These are phyloP conservation scores for Podilymbus podiceps DNA, from an alignment of 2,113 vertebrate species.

Conservation along the genomic window DNA sequence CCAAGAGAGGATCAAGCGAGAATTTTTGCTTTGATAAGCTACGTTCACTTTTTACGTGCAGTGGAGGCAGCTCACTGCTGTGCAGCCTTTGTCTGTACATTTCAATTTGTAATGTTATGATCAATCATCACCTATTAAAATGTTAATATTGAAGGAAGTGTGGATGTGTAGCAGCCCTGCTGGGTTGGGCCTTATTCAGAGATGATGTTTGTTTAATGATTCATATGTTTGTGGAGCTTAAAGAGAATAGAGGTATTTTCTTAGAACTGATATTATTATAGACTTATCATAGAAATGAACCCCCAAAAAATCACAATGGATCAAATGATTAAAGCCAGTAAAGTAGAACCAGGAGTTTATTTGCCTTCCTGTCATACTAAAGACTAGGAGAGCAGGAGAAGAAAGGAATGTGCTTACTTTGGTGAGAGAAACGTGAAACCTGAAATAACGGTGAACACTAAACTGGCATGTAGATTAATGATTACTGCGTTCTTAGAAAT, in stretches of 20 bases:
- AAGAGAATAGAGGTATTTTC: neutral
- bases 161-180: neutral
- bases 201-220: constrained; percentile 23
- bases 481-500: neutral
- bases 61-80: neutral
- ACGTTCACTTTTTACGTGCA: neutral
- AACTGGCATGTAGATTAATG: neutral
- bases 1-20: neutral
- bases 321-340: neutral
- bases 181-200: neutral
- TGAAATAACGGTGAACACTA: neutral
- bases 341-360: neutral
- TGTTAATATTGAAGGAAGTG: constrained; percentile 3
- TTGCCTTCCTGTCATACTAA: neutral
- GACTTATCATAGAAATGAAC: neutral
- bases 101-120: neutral
- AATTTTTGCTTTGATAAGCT: neutral
- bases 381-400: neutral
- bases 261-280: neutral
- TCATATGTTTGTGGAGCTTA: neutral
- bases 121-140: constrained; percentile 9
- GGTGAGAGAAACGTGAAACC: neutral
- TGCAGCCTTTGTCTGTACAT: neutral
- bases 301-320: neutral
- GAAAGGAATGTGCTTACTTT: neutral